Base-by-base conservation (phyloP, 1,140 invertebrate genomes). In the Bilobella aurantiaca region DNA sequence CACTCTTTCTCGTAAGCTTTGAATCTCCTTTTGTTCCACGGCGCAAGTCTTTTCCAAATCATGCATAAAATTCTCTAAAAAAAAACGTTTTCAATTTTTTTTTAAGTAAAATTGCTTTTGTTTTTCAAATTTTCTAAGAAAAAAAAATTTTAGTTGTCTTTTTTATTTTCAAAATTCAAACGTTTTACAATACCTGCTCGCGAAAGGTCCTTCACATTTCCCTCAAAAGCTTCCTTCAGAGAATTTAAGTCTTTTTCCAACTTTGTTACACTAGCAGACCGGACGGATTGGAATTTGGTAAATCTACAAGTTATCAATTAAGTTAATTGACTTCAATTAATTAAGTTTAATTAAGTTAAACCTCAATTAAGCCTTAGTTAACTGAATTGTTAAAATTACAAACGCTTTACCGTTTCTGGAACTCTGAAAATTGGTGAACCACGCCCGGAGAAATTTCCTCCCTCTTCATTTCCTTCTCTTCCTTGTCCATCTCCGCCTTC, bases 91-190 rank as follows among this genome's bases (percentile, higher is more conserved):
- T 18, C 23, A 53, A 53, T 16, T 23, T 53, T 18, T 5, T 23
- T 23, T 16, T 16, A 53, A 53, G 23, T 23, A 53, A 3, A 53
- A 53, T 5, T 12, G n/a, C n/a, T n/a, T n/a, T n/a, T n/a, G n/a
- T n/a, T n/a, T n/a, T n/a, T n/a, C n/a, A 65, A 65, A 37, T 65
- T 42, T 32, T 65, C 64, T 27, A 61, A 25, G 16, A 65, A 31
- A 30, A 23, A 16, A 5, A 14, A 53, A 5, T 53, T 16, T 18
- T 23, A 53, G 25, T 16, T 23, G 14, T 18, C 12, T 23, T 23
- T 16, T 16, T 18, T 18, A 23, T 23, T 18, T 5, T 18, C 5
- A 5, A 14, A 53, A 23, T 5, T 5, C 12, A 16, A 53, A 18
- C 23, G 8, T 53, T 53, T 53, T 23, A 16, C 5, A 23, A 3